Evolutionary conservation across 2,797 vertebrate species (phyloP).

Genomic region (Notolepis coatsorum): DNA sequence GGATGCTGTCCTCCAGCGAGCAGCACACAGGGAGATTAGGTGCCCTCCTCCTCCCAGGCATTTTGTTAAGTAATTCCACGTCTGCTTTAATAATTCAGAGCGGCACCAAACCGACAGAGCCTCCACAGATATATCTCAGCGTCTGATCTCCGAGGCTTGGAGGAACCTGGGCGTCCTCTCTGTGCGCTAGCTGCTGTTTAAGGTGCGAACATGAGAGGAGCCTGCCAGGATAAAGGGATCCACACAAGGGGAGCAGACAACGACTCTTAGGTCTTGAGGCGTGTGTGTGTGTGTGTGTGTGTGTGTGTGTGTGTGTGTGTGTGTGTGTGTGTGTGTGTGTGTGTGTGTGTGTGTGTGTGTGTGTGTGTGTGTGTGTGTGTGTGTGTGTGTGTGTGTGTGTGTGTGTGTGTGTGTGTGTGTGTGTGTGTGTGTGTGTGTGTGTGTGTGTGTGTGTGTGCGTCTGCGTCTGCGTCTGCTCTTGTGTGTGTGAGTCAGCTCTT

Average conservation of each 20-base stretch:
- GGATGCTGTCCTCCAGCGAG: slow-evolving; percentile 65
- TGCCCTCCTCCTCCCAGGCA: slow-evolving; percentile 63
- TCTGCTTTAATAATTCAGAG: slow-evolving; percentile 78
- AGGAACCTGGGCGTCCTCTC: slow-evolving; percentile 44
- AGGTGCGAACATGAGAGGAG: slow-evolving; percentile 40
- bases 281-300: slow-evolving; percentile 12
- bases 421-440: slow-evolving; percentile 9
- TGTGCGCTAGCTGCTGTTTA: slow-evolving; percentile 48
- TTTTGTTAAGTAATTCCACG: slow-evolving; percentile 75
- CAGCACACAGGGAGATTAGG: slow-evolving; percentile 74
- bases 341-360: slow-evolving; percentile 9
- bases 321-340: slow-evolving; percentile 14
- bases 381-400: neutral
- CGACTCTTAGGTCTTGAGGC: slow-evolving; percentile 16
- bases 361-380: slow-evolving; percentile 5
- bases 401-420: slow-evolving; percentile 5
- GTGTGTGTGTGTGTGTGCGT: slow-evolving; percentile 14
- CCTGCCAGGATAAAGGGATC: slow-evolving; percentile 28
- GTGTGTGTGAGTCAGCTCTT: neutral
- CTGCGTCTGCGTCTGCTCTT: slow-evolving; percentile 2
- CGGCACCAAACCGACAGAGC: slow-evolving; percentile 47
- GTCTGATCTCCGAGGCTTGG: slow-evolving; percentile 50
- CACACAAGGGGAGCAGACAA: slow-evolving; percentile 46
- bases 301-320: slow-evolving; percentile 7
- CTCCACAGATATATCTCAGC: slow-evolving; percentile 51